Evolutionary conservation across 2,888 invertebrate genomes (phyloP), one percentile per base, ranked within the genome.

Genomic region (Agrotis segetum): DNA sequence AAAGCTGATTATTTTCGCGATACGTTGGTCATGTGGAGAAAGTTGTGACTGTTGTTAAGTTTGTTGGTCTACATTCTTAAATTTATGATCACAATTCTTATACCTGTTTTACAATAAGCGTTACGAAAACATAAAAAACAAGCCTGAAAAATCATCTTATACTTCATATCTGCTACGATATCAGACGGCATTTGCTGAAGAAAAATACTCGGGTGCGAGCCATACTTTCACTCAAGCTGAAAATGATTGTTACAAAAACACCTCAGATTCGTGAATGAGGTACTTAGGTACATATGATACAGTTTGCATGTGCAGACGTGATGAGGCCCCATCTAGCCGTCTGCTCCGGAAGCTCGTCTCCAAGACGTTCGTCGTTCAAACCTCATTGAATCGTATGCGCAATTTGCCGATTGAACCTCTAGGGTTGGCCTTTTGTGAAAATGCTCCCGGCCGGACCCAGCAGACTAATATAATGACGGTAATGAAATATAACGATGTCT

Each of bases 351-450:
- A 88, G 84, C 87, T 85, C 79, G 70, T 81, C 76, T 74, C 74
- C 66, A 82, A 83, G 85, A 83, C 85, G 86, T 88, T 88, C 88
- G 85, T 82, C 85, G 86, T 88, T 88, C 88, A 87, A 85, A 89
- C 90, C 88, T 90, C 92, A 91, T 92, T 92, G 91, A 90, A 88
- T 90, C 87, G 88, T 89, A 90, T 90, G 92, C 91, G 87, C 92
- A 91, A 92, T 92, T 92, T 92, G 88, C 85, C 86, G 79, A 89
- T 88, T 85, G 85, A 87, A 88, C 88, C 87, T 88, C 82, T 84
- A 84, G 83, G 88, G 82, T 80, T 82, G 85, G 81, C 85, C 88
- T 87, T 87, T 89, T 88, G 88, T 88, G 85, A 85, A 85, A 87
- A 87, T 83, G 81, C 85, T 86, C 72, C 75, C 67, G 63, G 83